Evolutionary conservation across 92 coral and sea anemone genomes (phyloP).

Genomic region (Montipora capitata): DNA sequence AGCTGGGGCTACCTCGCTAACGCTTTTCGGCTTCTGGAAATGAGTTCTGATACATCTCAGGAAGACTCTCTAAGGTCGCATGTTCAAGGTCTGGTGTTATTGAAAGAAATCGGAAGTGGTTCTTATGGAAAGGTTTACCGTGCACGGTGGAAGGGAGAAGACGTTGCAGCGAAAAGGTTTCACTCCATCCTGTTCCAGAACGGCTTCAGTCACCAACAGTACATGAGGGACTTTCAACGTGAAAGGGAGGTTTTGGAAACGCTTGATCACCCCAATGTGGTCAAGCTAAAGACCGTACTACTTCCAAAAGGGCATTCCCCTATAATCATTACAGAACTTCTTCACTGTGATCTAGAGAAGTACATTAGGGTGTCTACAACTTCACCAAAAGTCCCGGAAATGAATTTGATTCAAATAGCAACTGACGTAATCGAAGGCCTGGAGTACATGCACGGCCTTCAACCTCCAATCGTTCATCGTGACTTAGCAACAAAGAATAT

Average conservation of each 20-base stretch:
- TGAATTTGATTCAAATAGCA: slow-evolving; percentile 59
- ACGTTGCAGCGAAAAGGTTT: slow-evolving; percentile 87
- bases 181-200: slow-evolving; percentile 66
- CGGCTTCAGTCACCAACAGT: slow-evolving; percentile 79
- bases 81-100: slow-evolving; percentile 14
- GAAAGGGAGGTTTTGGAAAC: slow-evolving; percentile 77
- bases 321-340: slow-evolving; percentile 80
- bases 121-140: slow-evolving; percentile 84
- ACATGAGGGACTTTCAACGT: slow-evolving; percentile 71
- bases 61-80: slow-evolving; percentile 46
- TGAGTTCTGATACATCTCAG: background rate
- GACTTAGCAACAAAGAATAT: slow-evolving; percentile 87
- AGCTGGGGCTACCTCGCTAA: slow-evolving; percentile 46
- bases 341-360: slow-evolving; percentile 78
- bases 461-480: slow-evolving; percentile 79
- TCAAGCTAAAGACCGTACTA: slow-evolving; percentile 73
- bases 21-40: background rate
- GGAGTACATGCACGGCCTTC: slow-evolving; percentile 76
- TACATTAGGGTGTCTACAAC: slow-evolving; percentile 69
- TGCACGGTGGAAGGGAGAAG: slow-evolving; percentile 74
- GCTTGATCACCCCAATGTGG: slow-evolving; percentile 84
- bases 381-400: slow-evolving; percentile 66
- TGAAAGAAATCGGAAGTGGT: slow-evolving; percentile 75
- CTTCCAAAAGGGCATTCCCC: slow-evolving; percentile 76
- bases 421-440: slow-evolving; percentile 80